Evolutionary conservation across 2,888 invertebrate species (phyloP).

Genomic region (Tetramorium bicarinatum): DNA sequence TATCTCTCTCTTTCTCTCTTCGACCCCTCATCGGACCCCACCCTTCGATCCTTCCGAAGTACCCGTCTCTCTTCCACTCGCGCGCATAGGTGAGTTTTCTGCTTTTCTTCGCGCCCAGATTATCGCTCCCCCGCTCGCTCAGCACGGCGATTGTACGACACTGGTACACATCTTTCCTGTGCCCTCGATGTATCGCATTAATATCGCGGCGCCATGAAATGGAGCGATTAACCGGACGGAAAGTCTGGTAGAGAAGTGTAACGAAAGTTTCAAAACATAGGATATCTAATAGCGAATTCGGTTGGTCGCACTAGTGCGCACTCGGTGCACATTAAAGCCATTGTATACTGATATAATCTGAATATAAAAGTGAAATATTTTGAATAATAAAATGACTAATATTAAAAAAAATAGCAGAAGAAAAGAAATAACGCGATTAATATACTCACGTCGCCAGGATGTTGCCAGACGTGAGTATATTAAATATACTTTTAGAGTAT

Average conservation of each 20-base stretch:
- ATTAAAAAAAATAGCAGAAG: background rate
- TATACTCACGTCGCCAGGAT: background rate
- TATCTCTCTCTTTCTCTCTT: slow-evolving; percentile 28
- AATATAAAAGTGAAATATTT: too few species aligned
- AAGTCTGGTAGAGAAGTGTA: background rate
- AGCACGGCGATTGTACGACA: slow-evolving; percentile 35
- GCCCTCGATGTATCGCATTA: slow-evolving; percentile 22
- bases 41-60: slow-evolving; percentile 17
- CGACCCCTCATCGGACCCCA: background rate
- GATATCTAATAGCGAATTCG: background rate
- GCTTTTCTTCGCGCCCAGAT: slow-evolving; percentile 77
- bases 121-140: slow-evolving; percentile 46
- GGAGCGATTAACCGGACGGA: slow-evolving; percentile 33
- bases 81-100: slow-evolving; percentile 77
- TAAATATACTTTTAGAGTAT: background rate
- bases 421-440: background rate
- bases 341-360: too few species aligned
- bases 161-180: slow-evolving; percentile 15
- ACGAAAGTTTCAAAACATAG: background rate
- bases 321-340: too few species aligned
- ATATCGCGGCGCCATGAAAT: slow-evolving; percentile 54
- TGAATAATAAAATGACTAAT: too few species aligned
- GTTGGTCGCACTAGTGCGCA: too few species aligned
- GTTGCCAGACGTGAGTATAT: background rate
- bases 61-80: slow-evolving; percentile 34